phyloP scores from a whole-genome alignment of 2,113 vertebrate species.

The Oncorhynchus clarkii region DNA sequence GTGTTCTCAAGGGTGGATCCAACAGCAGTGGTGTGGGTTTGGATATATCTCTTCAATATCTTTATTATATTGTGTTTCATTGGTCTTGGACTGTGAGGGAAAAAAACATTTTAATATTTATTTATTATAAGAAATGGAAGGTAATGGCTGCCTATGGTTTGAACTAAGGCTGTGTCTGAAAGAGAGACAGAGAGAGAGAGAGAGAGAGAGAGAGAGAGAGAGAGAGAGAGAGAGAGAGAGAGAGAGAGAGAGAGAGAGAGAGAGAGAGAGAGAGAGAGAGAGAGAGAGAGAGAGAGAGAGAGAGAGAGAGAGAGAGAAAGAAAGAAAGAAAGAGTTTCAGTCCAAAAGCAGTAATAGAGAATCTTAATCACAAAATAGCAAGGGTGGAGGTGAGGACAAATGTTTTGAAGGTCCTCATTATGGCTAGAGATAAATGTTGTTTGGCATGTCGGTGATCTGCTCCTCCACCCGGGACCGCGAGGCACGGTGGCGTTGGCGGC shows the following conservation, averaged over 20 bases:
- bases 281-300: too few relatives aligned
- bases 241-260: too few relatives aligned
- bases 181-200: too few relatives aligned
- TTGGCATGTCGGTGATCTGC: constrained; percentile 13
- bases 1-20: constrained; percentile 1
- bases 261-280: too few relatives aligned
- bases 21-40: not conserved
- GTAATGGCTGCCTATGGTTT: too few relatives aligned
- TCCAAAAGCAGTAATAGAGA: not conserved
- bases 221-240: too few relatives aligned
- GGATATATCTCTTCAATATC: too few relatives aligned
- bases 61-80: not conserved
- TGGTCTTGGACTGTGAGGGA: too few relatives aligned
- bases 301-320: not conserved
- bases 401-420: constrained; percentile 45
- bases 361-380: not conserved
- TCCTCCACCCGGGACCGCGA: not conserved
- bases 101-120: too few relatives aligned
- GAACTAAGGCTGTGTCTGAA: too few relatives aligned
- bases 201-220: too few relatives aligned
- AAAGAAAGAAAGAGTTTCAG: not conserved
- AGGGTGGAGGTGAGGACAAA: not conserved
- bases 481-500: not conserved
- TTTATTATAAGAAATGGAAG: too few relatives aligned
- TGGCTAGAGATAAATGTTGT: constrained; percentile 11